Conservation (phyloP, 2,113 vertebrate species). For the Sinocyclocheilus anophthalmus region DNA sequence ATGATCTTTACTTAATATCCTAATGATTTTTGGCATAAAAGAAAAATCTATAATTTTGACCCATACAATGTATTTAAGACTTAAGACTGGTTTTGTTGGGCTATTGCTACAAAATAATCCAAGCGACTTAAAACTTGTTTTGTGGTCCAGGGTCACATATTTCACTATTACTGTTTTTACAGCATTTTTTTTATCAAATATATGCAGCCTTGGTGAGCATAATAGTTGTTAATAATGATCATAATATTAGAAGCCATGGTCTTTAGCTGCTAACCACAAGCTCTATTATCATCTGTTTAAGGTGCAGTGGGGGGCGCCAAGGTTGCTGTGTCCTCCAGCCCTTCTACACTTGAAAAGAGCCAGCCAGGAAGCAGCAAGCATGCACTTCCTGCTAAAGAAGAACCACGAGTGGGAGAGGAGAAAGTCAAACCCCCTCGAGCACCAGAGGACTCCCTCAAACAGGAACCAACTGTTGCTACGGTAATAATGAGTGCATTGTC, state of each 20-base stretch:
- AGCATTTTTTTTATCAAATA: too few relatives aligned
- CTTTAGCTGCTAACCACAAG: slow-evolving; percentile 86
- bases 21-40: too few relatives aligned
- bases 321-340: slow-evolving; percentile 93
- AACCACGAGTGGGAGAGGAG: slow-evolving; percentile 87
- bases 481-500: slow-evolving; percentile 72
- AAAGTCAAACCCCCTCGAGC: slow-evolving; percentile 82
- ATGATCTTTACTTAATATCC: too few relatives aligned
- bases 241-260: slow-evolving; percentile 3
- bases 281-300: slow-evolving; percentile 91
- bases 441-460: slow-evolving; percentile 87
- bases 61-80: too few relatives aligned
- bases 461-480: slow-evolving; percentile 82
- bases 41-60: too few relatives aligned
- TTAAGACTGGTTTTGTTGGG: too few relatives aligned
- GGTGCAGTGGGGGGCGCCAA: slow-evolving; percentile 99
- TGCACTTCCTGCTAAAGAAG: slow-evolving; percentile 86
- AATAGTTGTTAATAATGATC: too few relatives aligned
- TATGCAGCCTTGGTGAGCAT: too few relatives aligned
- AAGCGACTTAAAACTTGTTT: too few relatives aligned
- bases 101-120: too few relatives aligned
- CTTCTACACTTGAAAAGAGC: slow-evolving; percentile 87
- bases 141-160: too few relatives aligned
- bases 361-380: slow-evolving; percentile 90
- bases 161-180: too few relatives aligned